Conservation (phyloP, 2,797 vertebrate genomes). For the Carduelis carduelis region DNA sequence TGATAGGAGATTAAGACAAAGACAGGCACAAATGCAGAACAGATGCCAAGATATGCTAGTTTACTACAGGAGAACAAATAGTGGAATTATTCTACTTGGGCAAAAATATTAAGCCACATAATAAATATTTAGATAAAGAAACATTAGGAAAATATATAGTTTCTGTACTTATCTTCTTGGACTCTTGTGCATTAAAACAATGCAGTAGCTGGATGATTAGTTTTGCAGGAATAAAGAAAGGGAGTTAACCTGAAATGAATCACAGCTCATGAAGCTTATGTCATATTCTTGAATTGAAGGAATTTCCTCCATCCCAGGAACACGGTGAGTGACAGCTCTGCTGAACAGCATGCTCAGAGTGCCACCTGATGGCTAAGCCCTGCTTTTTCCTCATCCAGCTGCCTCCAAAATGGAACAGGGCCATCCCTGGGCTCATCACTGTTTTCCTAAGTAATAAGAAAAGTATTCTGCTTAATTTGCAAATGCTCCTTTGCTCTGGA, state of each 20-base stretch:
- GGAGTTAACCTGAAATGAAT: conserved; percentile 52
- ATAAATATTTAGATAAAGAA: not conserved
- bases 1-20: conserved; percentile 3
- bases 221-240: conserved; percentile 47
- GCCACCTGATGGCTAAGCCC: conserved; percentile 52
- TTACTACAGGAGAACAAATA: not conserved
- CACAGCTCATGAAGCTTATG: not conserved
- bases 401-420: not conserved
- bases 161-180: not conserved
- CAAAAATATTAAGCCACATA: not conserved
- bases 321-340: not conserved
- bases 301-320: conserved; percentile 35
- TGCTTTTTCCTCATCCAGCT: not conserved
- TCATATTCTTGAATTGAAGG: conserved; percentile 5
- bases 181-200: not conserved
- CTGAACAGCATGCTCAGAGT: conserved; percentile 41
- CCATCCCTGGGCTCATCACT: not conserved
- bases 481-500: not conserved
- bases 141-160: not conserved
- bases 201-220: conserved; percentile 29
- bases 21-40: not conserved
- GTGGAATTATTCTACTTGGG: not conserved
- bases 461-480: not conserved
- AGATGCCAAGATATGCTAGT: not conserved
- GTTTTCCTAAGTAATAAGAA: not conserved